Conservation (phyloP, 2,888 invertebrate species). For the Charanyca ferruginea region DNA sequence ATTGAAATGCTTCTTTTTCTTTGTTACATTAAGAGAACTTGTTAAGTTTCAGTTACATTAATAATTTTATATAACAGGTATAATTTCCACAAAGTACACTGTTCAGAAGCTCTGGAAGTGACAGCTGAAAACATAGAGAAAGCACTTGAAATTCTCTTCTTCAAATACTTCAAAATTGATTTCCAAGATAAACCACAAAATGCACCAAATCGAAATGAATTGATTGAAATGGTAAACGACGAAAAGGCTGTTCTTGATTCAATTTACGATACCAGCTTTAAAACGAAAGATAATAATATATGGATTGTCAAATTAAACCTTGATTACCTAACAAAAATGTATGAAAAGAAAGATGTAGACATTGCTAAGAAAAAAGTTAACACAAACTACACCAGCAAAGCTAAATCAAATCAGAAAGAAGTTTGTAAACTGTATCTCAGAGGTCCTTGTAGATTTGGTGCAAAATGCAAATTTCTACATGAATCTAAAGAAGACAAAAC, state of each 20-base stretch:
- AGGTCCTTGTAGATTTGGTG: conserved; percentile 94
- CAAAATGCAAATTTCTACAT: conserved; percentile 94
- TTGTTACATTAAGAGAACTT: background rate
- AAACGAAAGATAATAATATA: conserved; percentile 93
- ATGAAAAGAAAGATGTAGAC: conserved; percentile 88
- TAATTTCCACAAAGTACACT: conserved; percentile 94
- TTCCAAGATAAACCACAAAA: conserved; percentile 80
- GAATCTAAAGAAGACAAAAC: conserved; percentile 84
- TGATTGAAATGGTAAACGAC: conserved; percentile 93
- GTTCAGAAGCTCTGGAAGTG: conserved; percentile 93
- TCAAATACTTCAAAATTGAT: conserved; percentile 92
- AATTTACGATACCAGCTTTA: conserved; percentile 94
- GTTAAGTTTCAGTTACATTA: background rate
- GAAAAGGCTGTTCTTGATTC: conserved; percentile 95
- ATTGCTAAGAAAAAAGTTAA: conserved; percentile 83
- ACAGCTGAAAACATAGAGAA: conserved; percentile 93
- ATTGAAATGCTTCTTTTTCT: background rate
- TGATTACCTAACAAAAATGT: conserved; percentile 92
- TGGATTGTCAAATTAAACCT: conserved; percentile 94
- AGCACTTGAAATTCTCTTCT: conserved; percentile 93
- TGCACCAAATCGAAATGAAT: conserved; percentile 87
- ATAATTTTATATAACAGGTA: conserved; percentile 88
- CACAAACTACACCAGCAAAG: conserved; percentile 80
- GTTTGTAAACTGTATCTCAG: conserved; percentile 92
- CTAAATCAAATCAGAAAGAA: conserved; percentile 89